phyloP scores from a whole-genome alignment of 92 coral and sea anemone species.

The Palythoa caribaeorum region DNA sequence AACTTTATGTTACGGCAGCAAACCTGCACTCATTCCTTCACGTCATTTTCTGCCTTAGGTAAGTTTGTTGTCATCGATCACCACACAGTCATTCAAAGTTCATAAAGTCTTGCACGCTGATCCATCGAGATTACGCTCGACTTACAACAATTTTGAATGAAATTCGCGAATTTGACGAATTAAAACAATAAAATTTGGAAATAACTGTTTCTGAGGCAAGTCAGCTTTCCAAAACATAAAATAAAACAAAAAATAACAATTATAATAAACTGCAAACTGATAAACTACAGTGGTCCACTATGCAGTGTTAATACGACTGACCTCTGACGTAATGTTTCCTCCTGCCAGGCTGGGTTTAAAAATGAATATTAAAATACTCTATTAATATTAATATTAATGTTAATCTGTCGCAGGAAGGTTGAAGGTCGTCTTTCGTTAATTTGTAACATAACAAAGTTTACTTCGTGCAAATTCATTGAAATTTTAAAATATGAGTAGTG shows the following conservation, averaged over 20 bases:
- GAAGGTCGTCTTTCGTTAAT: no score
- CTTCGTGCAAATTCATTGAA: background rate
- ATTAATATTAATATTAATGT: no score
- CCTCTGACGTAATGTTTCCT: background rate
- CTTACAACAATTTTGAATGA: background rate
- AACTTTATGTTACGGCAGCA: background rate
- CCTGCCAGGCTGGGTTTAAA: background rate
- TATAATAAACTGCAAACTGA: background rate
- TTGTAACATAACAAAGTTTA: background rate
- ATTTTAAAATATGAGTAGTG: background rate
- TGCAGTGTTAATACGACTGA: background rate
- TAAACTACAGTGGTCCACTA: background rate
- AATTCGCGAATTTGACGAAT: background rate
- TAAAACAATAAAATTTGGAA: background rate
- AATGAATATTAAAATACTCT: no score
- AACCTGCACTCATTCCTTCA: constrained; percentile 6
- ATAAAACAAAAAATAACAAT: background rate
- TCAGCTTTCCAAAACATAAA: background rate
- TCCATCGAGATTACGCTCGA: background rate
- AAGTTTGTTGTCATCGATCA: background rate
- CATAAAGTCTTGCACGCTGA: constrained; percentile 10
- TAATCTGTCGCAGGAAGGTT: no score
- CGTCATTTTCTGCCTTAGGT: background rate
- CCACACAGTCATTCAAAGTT: constrained; percentile 3
- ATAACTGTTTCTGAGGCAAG: background rate